These are phyloP conservation scores for Cinclus cinclus DNA, from an alignment of 2,113 vertebrate species.

Conservation along the genomic window DNA sequence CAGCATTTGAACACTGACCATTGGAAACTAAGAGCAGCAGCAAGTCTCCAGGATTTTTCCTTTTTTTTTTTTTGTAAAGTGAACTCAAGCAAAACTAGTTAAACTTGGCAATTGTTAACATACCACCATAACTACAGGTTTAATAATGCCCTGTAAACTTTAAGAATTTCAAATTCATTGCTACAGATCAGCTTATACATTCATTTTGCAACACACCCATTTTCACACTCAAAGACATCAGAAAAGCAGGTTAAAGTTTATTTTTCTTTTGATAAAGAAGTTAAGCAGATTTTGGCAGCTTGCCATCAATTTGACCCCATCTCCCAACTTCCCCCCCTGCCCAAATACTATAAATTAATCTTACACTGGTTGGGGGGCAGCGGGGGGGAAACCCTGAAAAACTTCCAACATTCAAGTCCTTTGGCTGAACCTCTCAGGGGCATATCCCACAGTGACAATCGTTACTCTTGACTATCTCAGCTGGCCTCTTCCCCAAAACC, in stretches of 20 bases:
- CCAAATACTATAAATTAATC: constrained; percentile 52
- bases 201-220: background rate
- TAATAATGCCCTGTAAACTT: constrained; percentile 21
- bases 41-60: background rate
- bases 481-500: background rate
- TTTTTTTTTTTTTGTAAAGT: background rate
- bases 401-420: constrained; percentile 45
- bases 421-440: constrained; percentile 64
- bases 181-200: background rate
- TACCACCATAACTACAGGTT: constrained; percentile 3
- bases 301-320: constrained; percentile 42
- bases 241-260: constrained; percentile 54
- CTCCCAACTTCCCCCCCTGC: background rate
- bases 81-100: constrained; percentile 36
- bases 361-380: background rate
- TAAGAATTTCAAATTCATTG: constrained; percentile 17
- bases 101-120: constrained; percentile 40
- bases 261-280: constrained; percentile 61
- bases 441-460: constrained; percentile 30
- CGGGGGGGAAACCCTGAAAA: background rate
- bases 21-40: constrained; percentile 13
- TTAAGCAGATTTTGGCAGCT: constrained; percentile 41
- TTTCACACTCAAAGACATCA: constrained; percentile 58
- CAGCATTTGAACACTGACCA: background rate
- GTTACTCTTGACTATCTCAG: constrained; percentile 1